Conservation (phyloP, 2,888 invertebrate species). For the Leptinotarsa tumamoca region DNA sequence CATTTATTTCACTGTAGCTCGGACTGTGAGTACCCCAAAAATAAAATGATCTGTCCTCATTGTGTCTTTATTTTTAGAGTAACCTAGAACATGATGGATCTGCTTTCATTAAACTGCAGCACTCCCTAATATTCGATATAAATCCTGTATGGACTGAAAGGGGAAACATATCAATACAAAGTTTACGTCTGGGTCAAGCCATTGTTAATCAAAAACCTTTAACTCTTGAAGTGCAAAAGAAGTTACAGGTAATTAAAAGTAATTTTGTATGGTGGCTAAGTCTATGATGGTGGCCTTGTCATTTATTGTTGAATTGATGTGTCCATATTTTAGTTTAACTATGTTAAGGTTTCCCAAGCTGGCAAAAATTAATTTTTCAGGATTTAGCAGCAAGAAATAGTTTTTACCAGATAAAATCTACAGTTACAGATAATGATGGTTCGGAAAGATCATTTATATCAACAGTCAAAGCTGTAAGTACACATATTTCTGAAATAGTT, state of each 20-base stretch:
- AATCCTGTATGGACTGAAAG: conserved; percentile 73
- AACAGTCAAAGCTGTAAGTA: conserved; percentile 80
- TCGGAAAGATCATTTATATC: conserved; percentile 78
- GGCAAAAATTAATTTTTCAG: conserved; percentile 63
- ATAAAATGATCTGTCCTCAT: neutral
- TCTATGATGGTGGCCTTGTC: too few relatives aligned
- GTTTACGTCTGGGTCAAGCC: conserved; percentile 75
- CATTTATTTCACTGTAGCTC: neutral
- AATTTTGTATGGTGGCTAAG: neutral
- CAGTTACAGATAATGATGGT: conserved; percentile 77
- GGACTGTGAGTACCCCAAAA: neutral
- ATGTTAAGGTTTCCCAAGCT: too few relatives aligned
- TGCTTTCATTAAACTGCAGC: conserved; percentile 78
- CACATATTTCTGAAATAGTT: too few relatives aligned
- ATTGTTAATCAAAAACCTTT: conserved; percentile 74
- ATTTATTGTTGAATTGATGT: too few relatives aligned
- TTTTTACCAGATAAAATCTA: conserved; percentile 80
- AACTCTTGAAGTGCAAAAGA: conserved; percentile 69
- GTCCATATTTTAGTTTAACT: too few relatives aligned
- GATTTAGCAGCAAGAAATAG: conserved; percentile 75
- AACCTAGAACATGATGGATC: conserved; percentile 82
- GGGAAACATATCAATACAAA: conserved; percentile 79
- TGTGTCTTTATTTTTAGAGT: conserved; percentile 63
- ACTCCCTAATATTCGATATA: conserved; percentile 70
- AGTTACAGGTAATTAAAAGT: conserved; percentile 68